phyloP scores from a whole-genome alignment of 2,797 vertebrate genomes.

The Tolypeutes matacus region DNA sequence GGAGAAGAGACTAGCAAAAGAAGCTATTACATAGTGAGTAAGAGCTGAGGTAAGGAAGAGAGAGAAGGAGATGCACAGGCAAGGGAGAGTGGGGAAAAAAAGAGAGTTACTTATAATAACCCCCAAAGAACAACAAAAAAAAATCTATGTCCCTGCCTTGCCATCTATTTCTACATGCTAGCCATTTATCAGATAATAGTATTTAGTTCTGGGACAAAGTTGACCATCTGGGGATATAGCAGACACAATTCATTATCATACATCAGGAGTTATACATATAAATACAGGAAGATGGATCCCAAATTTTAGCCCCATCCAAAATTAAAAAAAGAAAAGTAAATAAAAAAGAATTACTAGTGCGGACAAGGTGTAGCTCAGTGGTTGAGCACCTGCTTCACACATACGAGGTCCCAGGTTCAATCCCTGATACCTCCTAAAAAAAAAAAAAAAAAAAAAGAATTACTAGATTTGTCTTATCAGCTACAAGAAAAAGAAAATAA shows the following conservation, averaged over 20 bases:
- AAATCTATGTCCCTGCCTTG: not conserved
- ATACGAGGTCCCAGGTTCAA: no score
- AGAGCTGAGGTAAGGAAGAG: not conserved
- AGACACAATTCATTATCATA: not conserved
- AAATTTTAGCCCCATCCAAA: not conserved
- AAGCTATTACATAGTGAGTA: fast-evolving
- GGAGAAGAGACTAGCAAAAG: not conserved
- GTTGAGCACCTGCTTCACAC: no score
- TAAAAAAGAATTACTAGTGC: not conserved
- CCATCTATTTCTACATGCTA: not conserved
- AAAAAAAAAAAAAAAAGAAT: no score
- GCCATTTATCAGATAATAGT: not conserved
- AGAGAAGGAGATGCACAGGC: not conserved
- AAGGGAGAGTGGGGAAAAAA: not conserved
- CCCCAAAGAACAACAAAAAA: not conserved
- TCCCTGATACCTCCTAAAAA: no score
- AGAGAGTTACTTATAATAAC: not conserved
- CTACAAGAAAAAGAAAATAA: conserved; percentile 24
- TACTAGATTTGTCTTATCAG: not conserved
- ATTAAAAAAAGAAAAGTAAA: not conserved
- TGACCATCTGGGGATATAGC: conserved; percentile 37
- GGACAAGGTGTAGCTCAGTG: no score
- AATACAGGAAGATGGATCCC: not conserved
- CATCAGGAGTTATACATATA: not conserved
- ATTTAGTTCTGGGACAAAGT: not conserved